phyloP scores from a whole-genome alignment of 2,888 invertebrate genomes.

The Heliconius sara region DNA sequence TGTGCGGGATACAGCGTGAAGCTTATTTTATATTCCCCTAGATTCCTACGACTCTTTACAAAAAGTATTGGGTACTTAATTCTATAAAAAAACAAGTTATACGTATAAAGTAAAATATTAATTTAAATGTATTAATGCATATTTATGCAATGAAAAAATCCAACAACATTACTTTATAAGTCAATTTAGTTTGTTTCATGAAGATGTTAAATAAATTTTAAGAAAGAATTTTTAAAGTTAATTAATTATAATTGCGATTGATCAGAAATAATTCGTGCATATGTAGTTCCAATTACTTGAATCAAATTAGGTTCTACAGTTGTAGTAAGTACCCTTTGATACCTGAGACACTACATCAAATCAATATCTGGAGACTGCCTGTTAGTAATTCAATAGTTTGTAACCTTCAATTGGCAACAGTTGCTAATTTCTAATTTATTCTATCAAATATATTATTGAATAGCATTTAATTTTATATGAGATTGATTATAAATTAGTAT shows the following conservation, averaged over 20 bases:
- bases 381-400: slow-evolving; percentile 13
- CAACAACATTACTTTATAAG: no score
- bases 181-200: background rate
- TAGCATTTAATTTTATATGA: no score
- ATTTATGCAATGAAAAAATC: no score
- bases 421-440: background rate
- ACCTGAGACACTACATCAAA: slow-evolving; percentile 11
- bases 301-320: background rate
- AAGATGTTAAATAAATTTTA: background rate
- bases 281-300: background rate
- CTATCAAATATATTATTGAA: no score
- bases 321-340: background rate
- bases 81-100: background rate
- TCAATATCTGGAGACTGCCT: background rate
- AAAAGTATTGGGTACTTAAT: background rate
- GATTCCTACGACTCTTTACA: background rate
- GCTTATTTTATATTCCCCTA: background rate
- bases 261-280: background rate
- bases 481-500: no score
- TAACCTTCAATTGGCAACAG: background rate
- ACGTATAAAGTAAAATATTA: no score
- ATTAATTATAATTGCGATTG: background rate
- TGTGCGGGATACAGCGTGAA: no score
- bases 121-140: no score
- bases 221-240: background rate